Percentiles rank a stretch among this genome's conserved stretches.
These are phyloP conservation scores for Anoplolepis gracilipes DNA, from an alignment of 1,140 invertebrate genomes.

Conservation along the genomic window DNA sequence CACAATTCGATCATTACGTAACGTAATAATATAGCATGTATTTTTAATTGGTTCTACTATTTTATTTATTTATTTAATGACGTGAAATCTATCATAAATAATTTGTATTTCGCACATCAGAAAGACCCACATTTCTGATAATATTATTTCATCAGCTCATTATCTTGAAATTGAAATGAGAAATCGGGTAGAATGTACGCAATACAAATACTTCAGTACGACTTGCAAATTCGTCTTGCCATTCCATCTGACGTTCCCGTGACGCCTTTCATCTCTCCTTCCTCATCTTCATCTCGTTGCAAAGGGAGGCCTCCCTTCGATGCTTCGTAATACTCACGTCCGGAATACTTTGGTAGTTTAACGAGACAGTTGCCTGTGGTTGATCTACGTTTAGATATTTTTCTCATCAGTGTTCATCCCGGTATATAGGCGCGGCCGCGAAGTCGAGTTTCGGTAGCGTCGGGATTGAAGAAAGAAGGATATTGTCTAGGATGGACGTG, in stretches of 20 bases:
- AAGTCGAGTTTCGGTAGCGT: neutral
- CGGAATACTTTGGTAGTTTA: conserved; percentile 76
- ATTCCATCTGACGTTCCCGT: neutral
- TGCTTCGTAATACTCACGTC: conserved; percentile 69
- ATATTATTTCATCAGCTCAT: conserved; percentile 9
- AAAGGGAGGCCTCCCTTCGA: conserved; percentile 1
- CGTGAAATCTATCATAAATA: neutral
- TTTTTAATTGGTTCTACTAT: neutral
- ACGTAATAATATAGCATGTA: neutral
- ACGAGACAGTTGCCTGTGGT: conserved; percentile 78
- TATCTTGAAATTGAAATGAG: neutral
- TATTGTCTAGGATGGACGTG: conserved; percentile 55
- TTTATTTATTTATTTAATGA: neutral
- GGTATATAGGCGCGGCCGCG: conserved; percentile 27
- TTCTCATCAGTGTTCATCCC: conserved; percentile 79
- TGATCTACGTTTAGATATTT: conserved; percentile 85
- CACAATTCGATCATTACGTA: neutral
- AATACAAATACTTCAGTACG: neutral
- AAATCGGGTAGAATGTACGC: neutral
- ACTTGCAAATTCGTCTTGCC: conserved; percentile 10
- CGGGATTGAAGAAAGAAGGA: conserved; percentile 36
- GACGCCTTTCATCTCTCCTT: conserved; percentile 14
- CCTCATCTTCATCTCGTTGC: conserved; percentile 11
- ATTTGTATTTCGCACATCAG: neutral
- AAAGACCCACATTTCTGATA: neutral